Evolutionary conservation across 1,140 invertebrate genomes (phyloP), one percentile per base, ranked within the genome.

Genomic region (Cydia amplana): DNA sequence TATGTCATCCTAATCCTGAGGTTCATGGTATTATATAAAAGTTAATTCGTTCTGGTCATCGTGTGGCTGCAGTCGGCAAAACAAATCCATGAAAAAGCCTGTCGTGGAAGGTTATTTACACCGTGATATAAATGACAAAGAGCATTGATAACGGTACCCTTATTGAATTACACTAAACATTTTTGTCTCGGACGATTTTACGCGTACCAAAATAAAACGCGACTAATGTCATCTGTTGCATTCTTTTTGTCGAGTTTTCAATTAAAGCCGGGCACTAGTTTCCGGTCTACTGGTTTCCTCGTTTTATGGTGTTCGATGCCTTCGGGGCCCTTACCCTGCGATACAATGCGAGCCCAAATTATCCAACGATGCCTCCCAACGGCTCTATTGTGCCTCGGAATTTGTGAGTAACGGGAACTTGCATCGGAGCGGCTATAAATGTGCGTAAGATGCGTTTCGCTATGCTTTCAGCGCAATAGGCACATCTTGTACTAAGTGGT

Each of bases 391-490:
- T 89, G 80, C 76, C 72, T 64, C 77, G 81, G 85, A 88, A 87
- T 87, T 85, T 80, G 76, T 81, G 74, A 81, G 74, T 89, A 89
- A 91, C 87, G 87, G 89, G 80, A 86, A 77, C 84, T 87, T 74
- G 82, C 83, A 88, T 86, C 79, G 77, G 80, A 80, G 77, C 28
- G 20, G 72, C 20, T 72, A 85, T 79, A 63, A 81, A 83, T 81
- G 74, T 83, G 83, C 80, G 81, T 84, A 78, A 82, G 79, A 78
- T 87, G 84, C 82, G 85, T 83, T 85, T 86, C 79, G 80, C 80
- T 79, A 78, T 82, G 80, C 67, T 78, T 77, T 82, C 79, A 77
- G 77, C 74, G 75, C 64, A 81, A 78, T 73, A 80, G 51, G 51
- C 72, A 73, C 43, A 51, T 49, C 20, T 73, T 20, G 72, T 18